Percentiles rank a stretch among this genome's conserved stretches.
Conservation (phyloP, 1,140 invertebrate species). For the Drosophila bifasciata region DNA sequence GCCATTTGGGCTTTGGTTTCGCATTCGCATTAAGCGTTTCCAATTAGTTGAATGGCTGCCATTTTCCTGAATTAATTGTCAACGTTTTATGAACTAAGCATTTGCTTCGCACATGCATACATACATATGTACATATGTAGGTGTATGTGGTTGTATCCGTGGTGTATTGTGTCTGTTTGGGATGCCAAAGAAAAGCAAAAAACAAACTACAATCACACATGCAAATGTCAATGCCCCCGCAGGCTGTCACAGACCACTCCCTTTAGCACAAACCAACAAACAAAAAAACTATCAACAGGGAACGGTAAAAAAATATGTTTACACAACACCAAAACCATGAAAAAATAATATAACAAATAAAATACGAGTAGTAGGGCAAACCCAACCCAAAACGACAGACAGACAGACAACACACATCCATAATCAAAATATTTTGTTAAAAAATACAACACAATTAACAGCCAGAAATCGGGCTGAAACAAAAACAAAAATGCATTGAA, state of each 20-base stretch:
- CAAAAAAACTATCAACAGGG: constrained; percentile 18
- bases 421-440: constrained; percentile 61
- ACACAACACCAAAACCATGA: constrained; percentile 50
- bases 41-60: constrained; percentile 75
- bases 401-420: constrained; percentile 21
- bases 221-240: constrained; percentile 46
- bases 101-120: constrained; percentile 10
- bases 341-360: constrained; percentile 22
- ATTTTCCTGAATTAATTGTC: constrained; percentile 77
- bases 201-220: constrained; percentile 40
- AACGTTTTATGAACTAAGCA: constrained; percentile 77
- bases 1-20: constrained; percentile 54
- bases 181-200: constrained; percentile 28
- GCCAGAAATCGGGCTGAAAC: constrained; percentile 40
- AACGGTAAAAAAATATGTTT: constrained; percentile 15
- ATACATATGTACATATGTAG: too few species aligned
- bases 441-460: constrained; percentile 60
- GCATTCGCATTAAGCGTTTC: constrained; percentile 69
- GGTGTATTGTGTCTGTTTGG: constrained; percentile 37
- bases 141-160: constrained; percentile 2
- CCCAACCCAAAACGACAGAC: neutral
- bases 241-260: constrained; percentile 24
- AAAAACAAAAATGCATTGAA: constrained; percentile 30
- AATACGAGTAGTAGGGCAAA: constrained; percentile 12
- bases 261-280: constrained; percentile 15